Evolutionary conservation across 2,888 invertebrate genomes (phyloP), one percentile per base, ranked within the genome.

Genomic region (Lasioglossum leucozonium): DNA sequence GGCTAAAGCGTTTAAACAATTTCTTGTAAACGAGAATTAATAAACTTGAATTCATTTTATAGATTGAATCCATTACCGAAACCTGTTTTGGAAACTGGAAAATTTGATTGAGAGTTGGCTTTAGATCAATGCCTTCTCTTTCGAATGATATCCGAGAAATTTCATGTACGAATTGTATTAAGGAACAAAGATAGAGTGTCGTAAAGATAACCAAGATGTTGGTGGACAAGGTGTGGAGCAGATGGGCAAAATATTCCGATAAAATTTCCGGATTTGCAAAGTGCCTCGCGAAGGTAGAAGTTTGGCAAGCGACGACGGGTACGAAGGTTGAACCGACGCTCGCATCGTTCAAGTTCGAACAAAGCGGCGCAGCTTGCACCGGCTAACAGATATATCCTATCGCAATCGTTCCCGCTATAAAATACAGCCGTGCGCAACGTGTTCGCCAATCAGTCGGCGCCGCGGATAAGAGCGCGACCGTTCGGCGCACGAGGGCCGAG

Each of bases 371-470:
- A 80, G 73, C 51, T 77, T 77, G 85, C 65, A 72, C 77, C 85
- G 85, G 16, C 44, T 72, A 84, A 84, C 85, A 77, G 77, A 84
- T 84, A 84, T 77, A 85, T 34, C 82, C 82, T 85, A 86, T 86
- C 86, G 79, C 72, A 77, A 85, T 85, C 78, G 82, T 85, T 81
- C 69, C 16, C 65, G 79, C 79, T 80, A 81, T 86, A 86, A 85
- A 85, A 85, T 79, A 85, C 79, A 77, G 30, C 74, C 76, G 65
- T 34, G 72, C 80, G 67, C 40, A 47, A 72, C 62, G 77, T 85
- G 85, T 81, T 85, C 77, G 65, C 81, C 86, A 86, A 81, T 86
- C 81, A 85, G 86, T 73, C 77, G 58, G 47, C 76, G 34, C 47
- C 75, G 34, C 67, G 85, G 85, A 62, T 76, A 81, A 69, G 69